A percentile compares a stretch with the other conserved stretches of the same genome.
phyloP scores from a whole-genome alignment of 2,797 vertebrate genomes.

The Decapterus maruadsi region DNA sequence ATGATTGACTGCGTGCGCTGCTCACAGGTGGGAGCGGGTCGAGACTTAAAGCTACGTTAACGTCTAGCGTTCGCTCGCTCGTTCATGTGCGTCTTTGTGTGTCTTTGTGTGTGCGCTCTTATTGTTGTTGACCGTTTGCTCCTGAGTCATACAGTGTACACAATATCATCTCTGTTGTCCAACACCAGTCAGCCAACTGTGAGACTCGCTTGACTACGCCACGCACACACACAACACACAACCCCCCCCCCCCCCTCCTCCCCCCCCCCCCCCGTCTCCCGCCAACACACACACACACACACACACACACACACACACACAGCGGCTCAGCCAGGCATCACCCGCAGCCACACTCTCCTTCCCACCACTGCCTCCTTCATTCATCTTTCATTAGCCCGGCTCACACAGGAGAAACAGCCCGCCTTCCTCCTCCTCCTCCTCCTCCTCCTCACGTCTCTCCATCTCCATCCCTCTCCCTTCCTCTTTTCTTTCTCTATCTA shows the following conservation, averaged over 20 bases:
- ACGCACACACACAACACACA: conserved; percentile 40
- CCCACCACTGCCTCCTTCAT: conserved; percentile 82
- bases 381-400: conserved; percentile 84
- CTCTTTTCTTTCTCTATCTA: conserved; percentile 35
- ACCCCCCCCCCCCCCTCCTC: no score
- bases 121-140: conserved; percentile 66
- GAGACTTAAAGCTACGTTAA: conserved; percentile 11
- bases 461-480: conserved; percentile 39
- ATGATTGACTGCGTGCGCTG: conserved; percentile 62
- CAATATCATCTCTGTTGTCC: conserved; percentile 69
- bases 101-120: conserved; percentile 38
- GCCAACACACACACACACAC: conserved; percentile 21
- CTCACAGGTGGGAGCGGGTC: conserved; percentile 69
- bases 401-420: conserved; percentile 76
- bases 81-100: not conserved
- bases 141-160: conserved; percentile 60
- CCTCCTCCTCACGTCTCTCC: conserved; percentile 31
- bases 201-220: conserved; percentile 51
- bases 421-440: conserved; percentile 11
- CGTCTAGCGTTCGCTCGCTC: not conserved
- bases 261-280: not conserved
- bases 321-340: conserved; percentile 76
- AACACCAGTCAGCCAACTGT: conserved; percentile 62
- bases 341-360: conserved; percentile 78
- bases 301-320: conserved; percentile 24